Evolutionary conservation across 2,797 vertebrate genomes (phyloP).

Genomic region (Lemur catta): DNA sequence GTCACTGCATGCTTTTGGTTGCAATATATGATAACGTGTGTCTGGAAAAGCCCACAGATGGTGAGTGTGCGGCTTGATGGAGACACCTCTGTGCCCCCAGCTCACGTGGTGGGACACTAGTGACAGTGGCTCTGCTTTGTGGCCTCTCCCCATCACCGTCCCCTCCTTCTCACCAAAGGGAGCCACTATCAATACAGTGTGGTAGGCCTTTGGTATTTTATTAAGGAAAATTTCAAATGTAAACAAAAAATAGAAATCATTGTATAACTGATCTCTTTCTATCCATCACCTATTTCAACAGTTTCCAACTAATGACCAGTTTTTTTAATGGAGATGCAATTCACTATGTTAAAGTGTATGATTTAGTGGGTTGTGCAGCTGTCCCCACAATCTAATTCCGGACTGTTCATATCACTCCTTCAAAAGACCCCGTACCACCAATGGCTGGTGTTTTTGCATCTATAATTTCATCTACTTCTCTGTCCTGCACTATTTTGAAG

Average conservation of each 20-base stretch:
- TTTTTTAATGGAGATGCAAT: background rate
- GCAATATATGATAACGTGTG: background rate
- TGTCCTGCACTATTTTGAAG: background rate
- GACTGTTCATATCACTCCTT: background rate
- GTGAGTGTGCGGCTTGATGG: background rate
- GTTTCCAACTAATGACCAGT: background rate
- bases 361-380: background rate
- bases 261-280: background rate
- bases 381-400: background rate
- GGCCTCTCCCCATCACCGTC: too few relatives aligned
- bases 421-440: background rate
- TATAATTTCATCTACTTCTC: background rate
- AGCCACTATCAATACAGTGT: rapidly evolving
- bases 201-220: background rate
- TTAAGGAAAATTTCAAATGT: background rate
- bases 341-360: background rate
- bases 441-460: background rate
- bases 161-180: background rate
- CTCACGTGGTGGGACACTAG: rapidly evolving
- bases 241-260: background rate
- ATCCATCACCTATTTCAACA: background rate
- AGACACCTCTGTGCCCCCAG: rapidly evolving
- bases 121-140: rapidly evolving
- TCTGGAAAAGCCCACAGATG: background rate
- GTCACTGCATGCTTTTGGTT: too few relatives aligned